Percentiles rank a stretch among this genome's conserved stretches.
phyloP scores from a whole-genome alignment of 2,797 vertebrate species.

The Acanthis flammea region DNA sequence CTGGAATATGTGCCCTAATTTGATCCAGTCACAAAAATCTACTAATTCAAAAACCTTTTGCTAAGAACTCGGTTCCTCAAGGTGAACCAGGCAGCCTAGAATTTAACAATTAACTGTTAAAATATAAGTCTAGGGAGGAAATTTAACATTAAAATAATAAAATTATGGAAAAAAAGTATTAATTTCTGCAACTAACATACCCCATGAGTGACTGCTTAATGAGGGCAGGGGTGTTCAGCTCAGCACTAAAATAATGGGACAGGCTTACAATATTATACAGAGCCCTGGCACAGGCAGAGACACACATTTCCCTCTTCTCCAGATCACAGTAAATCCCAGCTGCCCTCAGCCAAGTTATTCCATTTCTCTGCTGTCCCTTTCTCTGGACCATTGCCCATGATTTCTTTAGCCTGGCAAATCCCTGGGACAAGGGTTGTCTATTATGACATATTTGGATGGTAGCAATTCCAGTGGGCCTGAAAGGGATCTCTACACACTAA shows the following conservation, averaged over 20 bases:
- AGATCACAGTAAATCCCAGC: slow-evolving; percentile 2
- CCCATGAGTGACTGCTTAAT: neutral
- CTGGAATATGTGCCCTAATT: neutral
- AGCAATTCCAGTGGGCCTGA: neutral
- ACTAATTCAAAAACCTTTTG: neutral
- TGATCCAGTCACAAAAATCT: neutral
- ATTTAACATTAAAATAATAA: neutral
- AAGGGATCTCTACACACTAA: slow-evolving; percentile 2
- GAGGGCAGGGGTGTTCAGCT: neutral
- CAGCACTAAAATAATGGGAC: neutral
- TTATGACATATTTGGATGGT: slow-evolving; percentile 2
- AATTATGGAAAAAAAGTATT: neutral
- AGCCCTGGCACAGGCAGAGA: neutral
- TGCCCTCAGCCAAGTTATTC: neutral
- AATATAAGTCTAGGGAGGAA: neutral
- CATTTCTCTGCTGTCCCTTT: slow-evolving; percentile 17
- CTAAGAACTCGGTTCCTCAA: neutral
- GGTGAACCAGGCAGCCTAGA: neutral
- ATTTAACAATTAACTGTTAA: neutral
- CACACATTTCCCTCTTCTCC: neutral
- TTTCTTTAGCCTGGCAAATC: slow-evolving; percentile 30
- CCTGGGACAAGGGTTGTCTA: neutral
- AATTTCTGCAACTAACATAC: neutral
- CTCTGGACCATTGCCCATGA: slow-evolving; percentile 15
- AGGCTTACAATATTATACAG: neutral